Base-by-base conservation (phyloP, 1,140 invertebrate genomes). In the Triops cancriformis region DNA sequence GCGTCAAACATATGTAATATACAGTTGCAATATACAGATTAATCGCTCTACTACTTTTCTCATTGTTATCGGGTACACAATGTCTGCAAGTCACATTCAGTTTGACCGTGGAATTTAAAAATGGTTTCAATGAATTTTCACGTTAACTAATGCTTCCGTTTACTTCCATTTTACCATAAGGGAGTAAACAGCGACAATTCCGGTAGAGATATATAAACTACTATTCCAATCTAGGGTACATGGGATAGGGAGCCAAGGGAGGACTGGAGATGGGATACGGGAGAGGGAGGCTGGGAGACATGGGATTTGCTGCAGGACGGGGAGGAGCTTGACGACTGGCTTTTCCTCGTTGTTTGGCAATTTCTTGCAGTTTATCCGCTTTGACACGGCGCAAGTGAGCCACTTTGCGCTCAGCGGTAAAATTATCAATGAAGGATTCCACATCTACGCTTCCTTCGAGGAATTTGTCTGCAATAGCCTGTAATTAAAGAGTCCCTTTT, bases 381-480 rank as follows among this genome's bases (percentile, higher is more conserved):
- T 95, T 95, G 0, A 95, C 89, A 82, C 92, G 89, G 51, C 92
- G 86, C 72, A 93, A 80, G 82, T 96, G 93, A 88, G 94, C 93
- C 42, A 89, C 83, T 82, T 91, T 93, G 12, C 93, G 86, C 80
- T 89, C 86, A 1, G 87, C 86, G 74, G 92, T 85, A 84, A 94
- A 95, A 77, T 93, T 88, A 43, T 91, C 90, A 9, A 96, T 83
- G 82, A 95, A 96, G 78, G 89, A 87, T 26, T 95, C 94, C 0
- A 94, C 87, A 80, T 91, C 89, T 18, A 90, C 85, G 79, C 91
- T 89, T 64, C 89, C 90, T 37, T 89, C 86, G 72, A 93, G 85
- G 83, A 95, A 95, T 79, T 90, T 89, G 82, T 93, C 89, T 1
- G 92, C 90, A 72, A 92, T 82, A 77, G 88, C 87, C 84, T 83